Evolutionary conservation across 2,888 invertebrate species (phyloP), one percentile per base, ranked within the genome.

Genomic region (Aspidiotus destructor): DNA sequence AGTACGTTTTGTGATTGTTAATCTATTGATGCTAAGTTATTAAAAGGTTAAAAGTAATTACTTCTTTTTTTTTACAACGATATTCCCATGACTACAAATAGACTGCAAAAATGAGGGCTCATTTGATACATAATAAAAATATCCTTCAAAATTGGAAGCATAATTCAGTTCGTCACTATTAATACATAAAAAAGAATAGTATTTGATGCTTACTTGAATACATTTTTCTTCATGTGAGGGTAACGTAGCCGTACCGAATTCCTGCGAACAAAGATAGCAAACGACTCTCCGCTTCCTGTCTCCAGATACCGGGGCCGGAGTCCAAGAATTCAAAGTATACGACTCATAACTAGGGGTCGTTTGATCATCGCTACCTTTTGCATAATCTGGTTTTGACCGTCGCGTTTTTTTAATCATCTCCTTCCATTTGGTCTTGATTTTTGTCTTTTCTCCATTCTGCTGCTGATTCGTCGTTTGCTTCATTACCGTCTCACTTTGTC

Each of bases 151-250:
- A n/a, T n/a, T n/a, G n/a, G n/a, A n/a, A n/a, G n/a, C n/a, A n/a
- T n/a, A n/a, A n/a, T n/a, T n/a, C n/a, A n/a, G n/a, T n/a, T n/a
- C n/a, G n/a, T n/a, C n/a, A n/a, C n/a, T n/a, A n/a, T n/a, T n/a
- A n/a, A n/a, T n/a, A n/a, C n/a, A n/a, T n/a, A n/a, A n/a, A n/a
- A n/a, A n/a, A n/a, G n/a, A n/a, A n/a, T n/a, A n/a, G n/a, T n/a
- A n/a, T n/a, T 58, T 63, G 44, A 52, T n/a, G 68, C 75, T 76
- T 75, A 83, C 84, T 80, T 83, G 78, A 71, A 83, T 75, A 75
- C 86, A 86, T 74, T 84, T 84, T 0, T 85, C 85, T 75, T 86
- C 85, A 74, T 86, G 86, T 71, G 86, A 80, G 8, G 81, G 79
- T 71, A 85, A 81, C 15, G 85, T 85, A 58, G 83, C 82, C 7